Percentiles rank a stretch among this genome's conserved stretches.
These are phyloP conservation scores for Leguminivora glycinivorella DNA, from an alignment of 1,140 invertebrate species.

Conservation along the genomic window DNA sequence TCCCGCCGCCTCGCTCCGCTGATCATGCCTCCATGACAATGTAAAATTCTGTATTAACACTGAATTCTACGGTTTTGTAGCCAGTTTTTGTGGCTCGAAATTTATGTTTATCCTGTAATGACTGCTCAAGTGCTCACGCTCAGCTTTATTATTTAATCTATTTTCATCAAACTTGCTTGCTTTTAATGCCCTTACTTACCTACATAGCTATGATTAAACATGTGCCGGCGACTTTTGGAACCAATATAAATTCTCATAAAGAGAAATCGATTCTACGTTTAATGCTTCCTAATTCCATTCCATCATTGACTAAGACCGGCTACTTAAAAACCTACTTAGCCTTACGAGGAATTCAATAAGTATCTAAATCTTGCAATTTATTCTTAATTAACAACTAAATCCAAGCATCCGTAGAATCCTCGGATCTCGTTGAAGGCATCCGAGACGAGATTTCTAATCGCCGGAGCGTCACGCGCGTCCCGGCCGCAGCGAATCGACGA, in stretches of 20 bases:
- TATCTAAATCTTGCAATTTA: slow-evolving; percentile 4
- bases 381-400: slow-evolving; percentile 28
- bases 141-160: background rate
- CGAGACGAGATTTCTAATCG: slow-evolving; percentile 70
- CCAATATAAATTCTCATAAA: background rate
- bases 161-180: background rate
- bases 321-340: background rate
- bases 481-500: slow-evolving; percentile 64
- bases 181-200: background rate
- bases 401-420: slow-evolving; percentile 24
- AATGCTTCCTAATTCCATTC: background rate
- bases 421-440: slow-evolving; percentile 47
- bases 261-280: background rate
- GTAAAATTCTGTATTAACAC: slow-evolving; percentile 34
- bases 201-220: too few species aligned
- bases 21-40: slow-evolving; percentile 34
- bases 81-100: slow-evolving; percentile 30
- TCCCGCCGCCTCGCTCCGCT: slow-evolving; percentile 31
- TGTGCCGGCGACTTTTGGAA: too few species aligned
- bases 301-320: background rate
- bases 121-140: too few species aligned
- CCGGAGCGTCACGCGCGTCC: slow-evolving; percentile 60
- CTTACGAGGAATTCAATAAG: background rate
- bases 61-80: slow-evolving; percentile 32
- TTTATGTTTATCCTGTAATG: slow-evolving; percentile 22